Conservation (phyloP, 2,888 invertebrate species). For the Drosophila parthenogenetica region DNA sequence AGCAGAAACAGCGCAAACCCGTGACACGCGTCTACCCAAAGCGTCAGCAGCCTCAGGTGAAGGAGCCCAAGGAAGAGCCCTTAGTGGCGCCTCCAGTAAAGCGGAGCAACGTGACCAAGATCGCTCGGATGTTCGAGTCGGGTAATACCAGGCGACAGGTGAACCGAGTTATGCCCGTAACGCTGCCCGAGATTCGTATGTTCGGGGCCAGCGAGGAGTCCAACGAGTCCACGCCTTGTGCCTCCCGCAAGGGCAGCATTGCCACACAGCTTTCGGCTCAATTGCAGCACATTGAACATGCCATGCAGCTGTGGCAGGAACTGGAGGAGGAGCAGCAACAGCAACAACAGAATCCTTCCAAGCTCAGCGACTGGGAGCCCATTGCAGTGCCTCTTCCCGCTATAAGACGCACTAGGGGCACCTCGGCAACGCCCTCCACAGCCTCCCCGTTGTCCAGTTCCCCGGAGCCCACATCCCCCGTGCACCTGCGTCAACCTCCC, state of each 20-base stretch:
- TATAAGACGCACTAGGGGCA: conserved; percentile 62
- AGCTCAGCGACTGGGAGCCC: conserved; percentile 60
- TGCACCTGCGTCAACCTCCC: conserved; percentile 67
- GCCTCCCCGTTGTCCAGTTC: conserved; percentile 76
- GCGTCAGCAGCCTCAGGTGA: conserved; percentile 57
- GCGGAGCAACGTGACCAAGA: conserved; percentile 82
- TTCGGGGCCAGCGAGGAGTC: conserved; percentile 56
- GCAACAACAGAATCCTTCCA: conserved; percentile 14
- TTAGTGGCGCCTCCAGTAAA: conserved; percentile 45
- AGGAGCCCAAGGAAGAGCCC: conserved; percentile 28
- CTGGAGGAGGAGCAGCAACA: conserved; percentile 59
- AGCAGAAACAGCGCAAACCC: conserved; percentile 80
- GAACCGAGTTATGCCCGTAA: conserved; percentile 77
- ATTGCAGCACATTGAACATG: conserved; percentile 81
- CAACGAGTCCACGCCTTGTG: conserved; percentile 57
- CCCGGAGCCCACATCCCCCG: conserved; percentile 67
- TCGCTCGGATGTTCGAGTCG: conserved; percentile 83
- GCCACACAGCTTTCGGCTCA: conserved; percentile 69
- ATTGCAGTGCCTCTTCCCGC: conserved; percentile 57
- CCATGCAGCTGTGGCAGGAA: conserved; percentile 76
- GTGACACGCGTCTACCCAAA: conserved; percentile 82
- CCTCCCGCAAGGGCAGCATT: conserved; percentile 57
- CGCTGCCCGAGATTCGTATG: conserved; percentile 68
- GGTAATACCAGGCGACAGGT: conserved; percentile 76
- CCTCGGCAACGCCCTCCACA: conserved; percentile 80